phyloP scores from a whole-genome alignment of 2,797 vertebrate species.

The Hypotaenidia philippensis region DNA sequence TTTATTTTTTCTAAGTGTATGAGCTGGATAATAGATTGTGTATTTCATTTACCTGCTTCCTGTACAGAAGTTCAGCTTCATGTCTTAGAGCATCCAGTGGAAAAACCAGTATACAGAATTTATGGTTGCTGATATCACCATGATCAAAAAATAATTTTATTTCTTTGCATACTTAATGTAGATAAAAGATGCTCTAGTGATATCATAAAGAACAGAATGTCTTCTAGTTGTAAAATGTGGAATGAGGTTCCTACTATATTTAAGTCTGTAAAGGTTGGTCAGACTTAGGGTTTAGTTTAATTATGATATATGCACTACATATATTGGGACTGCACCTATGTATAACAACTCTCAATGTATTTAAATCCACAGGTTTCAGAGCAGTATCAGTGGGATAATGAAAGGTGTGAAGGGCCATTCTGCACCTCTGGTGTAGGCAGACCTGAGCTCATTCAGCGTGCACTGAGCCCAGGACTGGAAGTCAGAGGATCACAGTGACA shows the following conservation, averaged over 20 bases:
- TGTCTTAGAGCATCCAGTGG: not conserved
- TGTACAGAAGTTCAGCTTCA: not conserved
- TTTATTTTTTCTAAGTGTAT: not conserved
- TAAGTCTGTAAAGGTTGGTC: not conserved
- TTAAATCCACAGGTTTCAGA: not conserved
- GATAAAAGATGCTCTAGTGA: not conserved
- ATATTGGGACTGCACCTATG: not conserved
- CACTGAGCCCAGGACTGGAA: not conserved
- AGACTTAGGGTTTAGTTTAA: not conserved
- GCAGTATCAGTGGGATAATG: not conserved
- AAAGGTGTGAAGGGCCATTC: not conserved
- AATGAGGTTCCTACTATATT: not conserved
- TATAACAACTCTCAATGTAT: not conserved
- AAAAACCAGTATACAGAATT: not conserved
- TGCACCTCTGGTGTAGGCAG: not conserved
- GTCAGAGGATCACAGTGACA: not conserved
- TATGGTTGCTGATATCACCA: not conserved
- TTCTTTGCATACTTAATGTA: not conserved
- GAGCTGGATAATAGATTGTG: not conserved
- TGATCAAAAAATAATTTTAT: not conserved
- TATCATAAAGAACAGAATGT: not conserved
- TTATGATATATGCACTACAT: not conserved
- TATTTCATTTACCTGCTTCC: not conserved
- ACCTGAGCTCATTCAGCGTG: not conserved
- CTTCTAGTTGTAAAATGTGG: not conserved